Evolutionary conservation across 2,888 invertebrate genomes (phyloP), one percentile per base, ranked within the genome.

Genomic region (Erebia palarica): DNA sequence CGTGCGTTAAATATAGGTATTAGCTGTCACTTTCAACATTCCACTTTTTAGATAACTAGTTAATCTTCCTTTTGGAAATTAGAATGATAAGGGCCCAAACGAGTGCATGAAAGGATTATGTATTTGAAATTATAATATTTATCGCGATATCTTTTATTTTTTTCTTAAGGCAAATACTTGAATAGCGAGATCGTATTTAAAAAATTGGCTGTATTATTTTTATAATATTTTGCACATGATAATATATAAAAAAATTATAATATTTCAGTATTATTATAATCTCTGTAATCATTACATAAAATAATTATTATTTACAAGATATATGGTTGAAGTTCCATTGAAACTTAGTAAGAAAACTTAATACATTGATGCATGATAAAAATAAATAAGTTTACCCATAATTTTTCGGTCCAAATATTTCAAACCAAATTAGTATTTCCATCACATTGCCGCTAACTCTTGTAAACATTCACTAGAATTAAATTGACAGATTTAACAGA

Each of bases 1-100:
- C 53, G 49, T 66, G 69, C 69, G 71, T 73, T 68, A 58, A 59
- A 55, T 47, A 65, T 70, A 76, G 73, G 68, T 57, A 67, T 60
- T 70, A 73, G 72, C 69, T 72, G 84, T 86, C 88, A 87, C 77
- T 71, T 79, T 79, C 69, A 80, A 83, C 83, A 83, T 83, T 83
- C 83, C 83, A 83, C 74, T 78, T 79, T 73, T 65, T 18, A 73
- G 74, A 73, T 71, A 74, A 68, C 68, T 70, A 68, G 66, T 66
- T 63, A 55, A n/a, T 16, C 27, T 66, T 65, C 59, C 42, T 61
- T 61, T 44, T n/a, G 44, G 16, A 61, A 21, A 21, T 60, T 60
- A 60, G n/a, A 14, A 58, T 36, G 16, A n/a, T n/a, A 18, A 44
- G 61, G 44, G 18, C 61, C 61, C 18, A 14, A 49, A 47, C 3